Conservation (phyloP, 2,888 invertebrate species). For the Drosophila nr. perissopoda region DNA sequence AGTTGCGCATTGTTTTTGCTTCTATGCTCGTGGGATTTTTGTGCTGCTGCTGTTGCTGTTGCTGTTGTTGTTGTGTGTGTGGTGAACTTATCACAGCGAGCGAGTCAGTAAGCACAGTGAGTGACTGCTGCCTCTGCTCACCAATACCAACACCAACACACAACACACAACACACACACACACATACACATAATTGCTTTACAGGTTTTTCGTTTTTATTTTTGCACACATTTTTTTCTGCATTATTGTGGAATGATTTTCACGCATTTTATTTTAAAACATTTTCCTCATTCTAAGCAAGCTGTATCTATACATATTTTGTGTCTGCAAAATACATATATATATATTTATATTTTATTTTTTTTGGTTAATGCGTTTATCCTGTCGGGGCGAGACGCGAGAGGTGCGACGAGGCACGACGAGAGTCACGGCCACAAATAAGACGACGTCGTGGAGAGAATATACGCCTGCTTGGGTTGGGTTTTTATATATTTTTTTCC, state of each 20-base stretch:
- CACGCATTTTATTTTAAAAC: slow-evolving; percentile 6
- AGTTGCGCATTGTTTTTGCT: slow-evolving; percentile 59
- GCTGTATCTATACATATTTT: neutral
- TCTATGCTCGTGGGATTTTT: slow-evolving; percentile 26
- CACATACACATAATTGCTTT: slow-evolving; percentile 24
- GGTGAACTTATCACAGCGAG: slow-evolving; percentile 56
- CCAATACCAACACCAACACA: slow-evolving; percentile 14
- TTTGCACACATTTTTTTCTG: slow-evolving; percentile 19
- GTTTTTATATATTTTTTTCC: slow-evolving; percentile 16
- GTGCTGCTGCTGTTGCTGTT: slow-evolving; percentile 7
- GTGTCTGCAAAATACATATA: neutral
- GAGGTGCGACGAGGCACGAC: slow-evolving; percentile 38
- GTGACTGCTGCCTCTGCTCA: slow-evolving; percentile 32
- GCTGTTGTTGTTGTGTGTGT: slow-evolving; percentile 33
- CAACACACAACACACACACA: slow-evolving; percentile 11
- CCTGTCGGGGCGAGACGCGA: slow-evolving; percentile 21
- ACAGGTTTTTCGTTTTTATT: slow-evolving; percentile 33
- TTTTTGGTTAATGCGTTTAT: slow-evolving; percentile 56
- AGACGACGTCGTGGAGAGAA: slow-evolving; percentile 39
- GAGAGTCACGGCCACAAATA: slow-evolving; percentile 71
- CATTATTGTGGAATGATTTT: slow-evolving; percentile 10
- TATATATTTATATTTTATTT: neutral
- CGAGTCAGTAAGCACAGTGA: slow-evolving; percentile 36
- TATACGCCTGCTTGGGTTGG: slow-evolving; percentile 38
- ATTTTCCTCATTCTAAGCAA: neutral